Conservation (phyloP, 2,797 vertebrate genomes). For the Sebastes steindachneri region DNA sequence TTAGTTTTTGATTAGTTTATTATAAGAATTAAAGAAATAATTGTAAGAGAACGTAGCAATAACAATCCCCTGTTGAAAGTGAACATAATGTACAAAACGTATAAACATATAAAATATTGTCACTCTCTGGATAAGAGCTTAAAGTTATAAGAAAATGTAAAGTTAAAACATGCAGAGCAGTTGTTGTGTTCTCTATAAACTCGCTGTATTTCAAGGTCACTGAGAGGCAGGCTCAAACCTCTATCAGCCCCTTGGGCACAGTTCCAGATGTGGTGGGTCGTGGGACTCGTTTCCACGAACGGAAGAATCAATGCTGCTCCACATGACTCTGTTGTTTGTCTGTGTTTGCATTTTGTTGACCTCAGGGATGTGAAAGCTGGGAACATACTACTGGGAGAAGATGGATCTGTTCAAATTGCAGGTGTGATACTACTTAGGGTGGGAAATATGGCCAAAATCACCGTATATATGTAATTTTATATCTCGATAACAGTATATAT, state of each 20-base stretch:
- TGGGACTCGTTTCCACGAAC: conserved; percentile 41
- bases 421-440: conserved; percentile 74
- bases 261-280: conserved; percentile 57
- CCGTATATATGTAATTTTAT: too few species aligned
- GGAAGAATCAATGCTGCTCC: conserved; percentile 74
- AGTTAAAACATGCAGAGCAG: conserved; percentile 3
- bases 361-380: conserved; percentile 92
- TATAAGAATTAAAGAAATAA: neutral
- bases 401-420: conserved; percentile 98
- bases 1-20: neutral
- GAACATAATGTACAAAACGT: neutral
- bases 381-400: conserved; percentile 98
- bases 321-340: conserved; percentile 58
- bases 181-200: conserved; percentile 5
- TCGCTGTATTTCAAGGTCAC: conserved; percentile 68
- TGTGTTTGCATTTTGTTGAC: conserved; percentile 67
- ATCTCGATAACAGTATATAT: too few species aligned
- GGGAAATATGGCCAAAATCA: too few species aligned
- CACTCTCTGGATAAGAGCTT: neutral
- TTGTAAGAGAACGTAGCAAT: neutral
- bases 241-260: conserved; percentile 49
- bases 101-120: neutral
- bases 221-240: conserved; percentile 12
- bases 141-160: neutral
- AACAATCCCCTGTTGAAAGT: neutral